A percentile compares a stretch with the other conserved stretches of the same genome.
These are phyloP conservation scores for Ericerus pela DNA, from an alignment of 1,140 invertebrate genomes.

Conservation along the genomic window DNA sequence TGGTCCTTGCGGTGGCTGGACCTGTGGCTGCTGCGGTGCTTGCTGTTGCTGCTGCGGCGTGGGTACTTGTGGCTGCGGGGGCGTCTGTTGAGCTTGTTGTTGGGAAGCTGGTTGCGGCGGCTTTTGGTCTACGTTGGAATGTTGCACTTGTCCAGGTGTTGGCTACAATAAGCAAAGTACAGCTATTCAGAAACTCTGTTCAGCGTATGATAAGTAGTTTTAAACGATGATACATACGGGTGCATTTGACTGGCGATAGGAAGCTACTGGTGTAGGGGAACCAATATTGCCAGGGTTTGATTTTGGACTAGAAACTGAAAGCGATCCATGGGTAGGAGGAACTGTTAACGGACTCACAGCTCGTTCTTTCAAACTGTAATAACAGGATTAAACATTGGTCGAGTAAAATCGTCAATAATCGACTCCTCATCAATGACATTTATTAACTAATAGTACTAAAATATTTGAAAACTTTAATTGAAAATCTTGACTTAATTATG, in stretches of 20 bases:
- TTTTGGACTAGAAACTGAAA: conserved; percentile 38
- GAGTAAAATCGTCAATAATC: too few relatives aligned
- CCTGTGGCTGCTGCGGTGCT: conserved; percentile 14
- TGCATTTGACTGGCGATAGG: neutral
- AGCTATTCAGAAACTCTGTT: neutral
- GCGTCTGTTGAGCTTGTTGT: conserved; percentile 2
- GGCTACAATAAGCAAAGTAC: neutral
- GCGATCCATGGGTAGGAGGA: conserved; percentile 22
- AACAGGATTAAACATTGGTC: too few relatives aligned
- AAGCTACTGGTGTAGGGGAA: conserved; percentile 16
- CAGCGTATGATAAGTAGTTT: neutral
- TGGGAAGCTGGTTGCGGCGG: neutral
- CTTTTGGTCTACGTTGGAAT: too few relatives aligned
- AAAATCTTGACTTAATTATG: too few relatives aligned
- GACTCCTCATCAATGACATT: too few relatives aligned
- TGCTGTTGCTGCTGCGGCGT: conserved; percentile 15
- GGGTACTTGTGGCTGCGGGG: conserved; percentile 13
- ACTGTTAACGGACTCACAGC: conserved; percentile 50
- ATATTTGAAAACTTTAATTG: too few relatives aligned
- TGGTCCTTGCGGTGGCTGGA: conserved; percentile 23
- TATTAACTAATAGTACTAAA: too few relatives aligned
- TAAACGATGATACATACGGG: neutral
- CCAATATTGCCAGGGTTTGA: conserved; percentile 38
- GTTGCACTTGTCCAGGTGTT: neutral
- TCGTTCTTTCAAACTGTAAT: conserved; percentile 57